phyloP scores from a whole-genome alignment of 2,888 invertebrate genomes.

The Plagodis dolabraria region DNA sequence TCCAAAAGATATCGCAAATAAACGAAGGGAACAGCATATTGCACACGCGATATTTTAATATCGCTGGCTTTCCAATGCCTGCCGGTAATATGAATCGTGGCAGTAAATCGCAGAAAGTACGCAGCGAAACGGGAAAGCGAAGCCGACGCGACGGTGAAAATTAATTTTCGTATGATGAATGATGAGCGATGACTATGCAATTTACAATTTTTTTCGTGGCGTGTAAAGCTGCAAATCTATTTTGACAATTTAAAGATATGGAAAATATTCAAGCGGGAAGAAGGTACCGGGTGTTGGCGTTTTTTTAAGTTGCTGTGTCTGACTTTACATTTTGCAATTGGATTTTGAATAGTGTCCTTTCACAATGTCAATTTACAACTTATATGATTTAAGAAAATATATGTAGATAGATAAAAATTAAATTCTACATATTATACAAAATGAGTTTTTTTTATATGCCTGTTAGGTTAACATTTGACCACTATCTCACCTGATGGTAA shows the following conservation, averaged over 20 bases:
- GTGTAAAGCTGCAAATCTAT: constrained; percentile 38
- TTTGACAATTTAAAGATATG: constrained; percentile 35
- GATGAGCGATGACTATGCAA: constrained; percentile 78
- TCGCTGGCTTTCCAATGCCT: constrained; percentile 57
- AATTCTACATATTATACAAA: no score
- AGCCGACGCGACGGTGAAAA: constrained; percentile 61
- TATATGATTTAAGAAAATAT: no score
- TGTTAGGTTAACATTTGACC: no score
- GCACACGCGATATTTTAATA: constrained; percentile 56
- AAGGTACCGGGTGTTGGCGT: background rate
- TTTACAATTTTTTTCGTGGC: constrained; percentile 65
- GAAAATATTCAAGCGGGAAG: background rate
- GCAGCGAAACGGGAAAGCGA: constrained; percentile 57
- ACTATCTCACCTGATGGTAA: no score
- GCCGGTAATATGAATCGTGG: constrained; percentile 64
- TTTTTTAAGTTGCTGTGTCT: background rate
- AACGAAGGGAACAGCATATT: constrained; percentile 34
- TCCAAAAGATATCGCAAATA: constrained; percentile 30
- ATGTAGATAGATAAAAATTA: no score
- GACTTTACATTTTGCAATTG: no score
- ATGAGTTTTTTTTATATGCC: no score
- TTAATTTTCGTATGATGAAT: constrained; percentile 82
- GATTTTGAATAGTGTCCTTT: no score
- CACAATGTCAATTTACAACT: no score
- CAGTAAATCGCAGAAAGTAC: constrained; percentile 73